Base-by-base conservation (phyloP, 2,113 vertebrate genomes). In the Reinhardtius hippoglossoides region DNA sequence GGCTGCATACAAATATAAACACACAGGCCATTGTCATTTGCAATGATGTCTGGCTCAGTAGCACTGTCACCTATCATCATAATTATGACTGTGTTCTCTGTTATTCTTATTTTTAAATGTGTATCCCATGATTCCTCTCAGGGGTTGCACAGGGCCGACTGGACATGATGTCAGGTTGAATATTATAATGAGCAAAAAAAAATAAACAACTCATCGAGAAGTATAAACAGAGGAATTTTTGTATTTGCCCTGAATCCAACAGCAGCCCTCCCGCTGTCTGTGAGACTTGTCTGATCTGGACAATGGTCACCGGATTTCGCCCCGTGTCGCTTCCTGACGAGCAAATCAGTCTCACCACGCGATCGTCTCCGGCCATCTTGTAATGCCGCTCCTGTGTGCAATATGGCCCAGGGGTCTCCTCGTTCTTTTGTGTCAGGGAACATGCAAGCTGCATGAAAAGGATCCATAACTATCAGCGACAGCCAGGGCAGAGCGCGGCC, bases 161-260 rank as follows among this genome's bases (percentile, higher is more conserved):
- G 91, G 93, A 93, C 92, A 85, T 20, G 67, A 91, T 93, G 92
- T 94, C 93, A 92, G 75, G 77, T 94, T 90, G 89, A 84, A 94
- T 94, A 92, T 92, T 90, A 88, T 93, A 93, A 94, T 93, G 92
- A 94, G 88, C 82, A 69, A 72, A 87, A 85, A 87, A 90, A 88
- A 92, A 87, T 90, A 89, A 86, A 90, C 85, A 93, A 90, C 78
- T 93, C 90, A 90, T 91, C 26, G 85, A 88, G 90, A 89, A 88
- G 67, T 74, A 88, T 83, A 88, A 92, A 90, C 78, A 92, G 72
- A 79, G 56, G 83, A 81, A 27, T 83, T 24, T 56, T 24, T 72
- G 62, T 75, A 89, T 90, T 88, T 91, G 91, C 92, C 92, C 91
- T 31, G 91, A 92, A 82, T 92, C 91, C 91, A 92, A 81, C 40